phyloP scores from a whole-genome alignment of 2,113 vertebrate genomes.

The Chionis minor region DNA sequence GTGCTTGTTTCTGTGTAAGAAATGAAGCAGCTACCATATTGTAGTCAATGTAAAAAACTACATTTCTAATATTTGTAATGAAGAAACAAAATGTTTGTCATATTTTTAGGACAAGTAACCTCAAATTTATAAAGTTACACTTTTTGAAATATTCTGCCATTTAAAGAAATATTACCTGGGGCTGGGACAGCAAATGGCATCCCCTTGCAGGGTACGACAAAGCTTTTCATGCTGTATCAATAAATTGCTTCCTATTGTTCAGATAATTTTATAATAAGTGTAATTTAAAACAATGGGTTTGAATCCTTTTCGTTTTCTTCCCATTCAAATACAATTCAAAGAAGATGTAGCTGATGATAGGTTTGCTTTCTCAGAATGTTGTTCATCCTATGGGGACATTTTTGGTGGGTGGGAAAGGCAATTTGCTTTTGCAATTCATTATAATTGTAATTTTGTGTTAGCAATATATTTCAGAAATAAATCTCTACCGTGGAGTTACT shows the following conservation, averaged over 20 bases:
- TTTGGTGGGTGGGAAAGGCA: background rate
- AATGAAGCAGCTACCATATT: background rate
- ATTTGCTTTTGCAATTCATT: constrained; percentile 2
- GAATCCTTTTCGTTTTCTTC: background rate
- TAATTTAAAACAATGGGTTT: background rate
- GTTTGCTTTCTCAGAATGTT: background rate
- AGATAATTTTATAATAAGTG: background rate
- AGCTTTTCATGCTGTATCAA: background rate
- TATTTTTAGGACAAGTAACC: background rate
- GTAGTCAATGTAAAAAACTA: background rate
- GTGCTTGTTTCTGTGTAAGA: background rate
- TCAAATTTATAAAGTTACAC: background rate
- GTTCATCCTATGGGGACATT: background rate
- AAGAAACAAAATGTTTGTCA: background rate
- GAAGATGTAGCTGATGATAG: background rate
- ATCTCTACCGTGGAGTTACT: background rate
- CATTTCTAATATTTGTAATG: background rate
- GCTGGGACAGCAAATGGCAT: background rate
- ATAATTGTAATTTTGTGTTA: background rate
- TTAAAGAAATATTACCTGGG: background rate
- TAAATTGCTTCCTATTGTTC: background rate
- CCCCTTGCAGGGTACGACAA: background rate
- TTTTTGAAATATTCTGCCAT: background rate
- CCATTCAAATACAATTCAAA: background rate
- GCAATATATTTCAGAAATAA: background rate